phyloP scores from a whole-genome alignment of 2,888 invertebrate species.

The Acrocyrtus sp. region DNA sequence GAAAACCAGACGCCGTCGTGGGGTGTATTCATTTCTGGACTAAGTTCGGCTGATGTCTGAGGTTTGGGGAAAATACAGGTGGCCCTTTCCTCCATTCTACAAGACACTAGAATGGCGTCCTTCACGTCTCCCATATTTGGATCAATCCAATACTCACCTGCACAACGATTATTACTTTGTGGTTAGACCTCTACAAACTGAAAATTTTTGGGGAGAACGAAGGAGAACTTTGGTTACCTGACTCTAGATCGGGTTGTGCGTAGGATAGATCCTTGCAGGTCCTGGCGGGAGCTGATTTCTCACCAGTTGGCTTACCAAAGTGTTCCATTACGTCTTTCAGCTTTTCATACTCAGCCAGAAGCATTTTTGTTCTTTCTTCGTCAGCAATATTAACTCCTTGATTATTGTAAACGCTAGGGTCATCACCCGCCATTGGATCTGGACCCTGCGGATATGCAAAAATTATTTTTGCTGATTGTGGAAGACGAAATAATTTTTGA shows the following conservation, averaged over 20 bases:
- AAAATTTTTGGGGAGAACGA: no score
- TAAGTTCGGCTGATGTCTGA: background rate
- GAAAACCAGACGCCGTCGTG: background rate
- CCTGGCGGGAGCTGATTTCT: background rate
- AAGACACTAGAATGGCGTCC: background rate
- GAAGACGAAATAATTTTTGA: no score
- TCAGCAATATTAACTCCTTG: no score
- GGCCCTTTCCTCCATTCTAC: background rate
- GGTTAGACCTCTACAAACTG: no score
- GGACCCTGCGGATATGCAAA: no score
- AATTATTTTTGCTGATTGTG: no score
- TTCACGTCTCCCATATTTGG: background rate
- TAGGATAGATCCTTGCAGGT: background rate
- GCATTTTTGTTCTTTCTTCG: background rate
- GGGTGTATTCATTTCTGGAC: background rate
- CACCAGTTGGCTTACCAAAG: background rate
- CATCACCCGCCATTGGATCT: background rate
- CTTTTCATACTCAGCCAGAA: background rate
- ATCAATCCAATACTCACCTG: constrained; percentile 4
- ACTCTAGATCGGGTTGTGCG: background rate
- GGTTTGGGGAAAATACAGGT: background rate
- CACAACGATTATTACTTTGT: no score
- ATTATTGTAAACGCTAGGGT: background rate
- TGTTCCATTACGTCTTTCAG: no score
- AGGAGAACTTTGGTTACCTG: no score